Conservation (phyloP, 1,140 invertebrate genomes). For the Drosophila aff. region DNA sequence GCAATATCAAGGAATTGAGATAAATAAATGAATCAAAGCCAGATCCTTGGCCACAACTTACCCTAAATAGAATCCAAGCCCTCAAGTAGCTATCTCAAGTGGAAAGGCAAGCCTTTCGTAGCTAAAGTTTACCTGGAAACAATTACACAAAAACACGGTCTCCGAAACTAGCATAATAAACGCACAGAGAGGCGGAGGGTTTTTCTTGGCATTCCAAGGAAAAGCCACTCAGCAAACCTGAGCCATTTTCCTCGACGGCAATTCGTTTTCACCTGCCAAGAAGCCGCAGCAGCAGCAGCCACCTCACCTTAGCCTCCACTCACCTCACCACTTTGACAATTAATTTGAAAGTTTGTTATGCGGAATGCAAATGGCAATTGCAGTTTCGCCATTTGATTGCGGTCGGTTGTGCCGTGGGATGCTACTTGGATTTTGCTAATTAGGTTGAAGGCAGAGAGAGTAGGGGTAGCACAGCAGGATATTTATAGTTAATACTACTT, state of each 20-base stretch:
- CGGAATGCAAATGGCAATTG: slow-evolving; percentile 19
- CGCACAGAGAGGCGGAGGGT: background rate
- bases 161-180: slow-evolving; percentile 9
- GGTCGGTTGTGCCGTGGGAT: background rate
- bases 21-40: background rate
- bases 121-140: slow-evolving; percentile 6
- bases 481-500: background rate
- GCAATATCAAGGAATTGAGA: background rate
- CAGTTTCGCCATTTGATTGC: slow-evolving; percentile 23
- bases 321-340: slow-evolving; percentile 8
- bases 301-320: background rate
- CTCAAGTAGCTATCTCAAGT: slow-evolving; percentile 3
- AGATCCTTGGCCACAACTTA: background rate
- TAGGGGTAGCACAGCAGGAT: background rate
- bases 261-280: slow-evolving; percentile 21
- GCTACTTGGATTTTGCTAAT: slow-evolving; percentile 8
- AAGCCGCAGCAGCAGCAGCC: slow-evolving; percentile 12
- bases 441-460: background rate
- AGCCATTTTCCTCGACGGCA: background rate
- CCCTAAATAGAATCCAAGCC: background rate
- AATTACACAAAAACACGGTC: slow-evolving; percentile 19
- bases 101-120: background rate
- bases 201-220: slow-evolving; percentile 5
- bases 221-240: background rate
- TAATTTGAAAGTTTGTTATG: slow-evolving; percentile 38